These are phyloP conservation scores for Xerus rutilus DNA, from an alignment of 2,797 vertebrate genomes.

Conservation along the genomic window DNA sequence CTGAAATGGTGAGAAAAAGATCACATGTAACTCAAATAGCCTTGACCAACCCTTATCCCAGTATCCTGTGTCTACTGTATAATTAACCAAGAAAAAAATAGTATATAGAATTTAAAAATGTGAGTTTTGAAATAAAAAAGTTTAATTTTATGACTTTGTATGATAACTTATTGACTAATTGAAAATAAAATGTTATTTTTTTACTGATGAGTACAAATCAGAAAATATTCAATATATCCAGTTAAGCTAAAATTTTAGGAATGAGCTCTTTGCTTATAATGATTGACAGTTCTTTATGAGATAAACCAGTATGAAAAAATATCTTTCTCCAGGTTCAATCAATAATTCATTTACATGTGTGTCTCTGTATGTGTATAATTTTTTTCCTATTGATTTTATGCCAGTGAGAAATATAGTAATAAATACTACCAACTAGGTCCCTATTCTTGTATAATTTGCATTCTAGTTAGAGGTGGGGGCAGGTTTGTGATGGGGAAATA, in stretches of 20 bases:
- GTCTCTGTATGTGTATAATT: neutral
- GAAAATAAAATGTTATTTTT: neutral
- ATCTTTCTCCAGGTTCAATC: neutral
- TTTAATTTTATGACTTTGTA: conserved; percentile 9
- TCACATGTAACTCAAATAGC: neutral
- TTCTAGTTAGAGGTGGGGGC: neutral
- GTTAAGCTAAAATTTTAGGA: neutral
- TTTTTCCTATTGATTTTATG: neutral
- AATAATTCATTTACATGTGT: neutral
- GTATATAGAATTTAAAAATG: neutral
- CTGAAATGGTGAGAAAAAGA: neutral
- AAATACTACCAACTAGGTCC: neutral
- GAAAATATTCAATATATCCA: neutral
- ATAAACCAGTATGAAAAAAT: neutral
- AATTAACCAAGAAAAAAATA: neutral
- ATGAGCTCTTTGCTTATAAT: neutral
- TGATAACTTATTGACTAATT: neutral
- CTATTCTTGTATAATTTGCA: neutral
- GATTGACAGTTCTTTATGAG: neutral
- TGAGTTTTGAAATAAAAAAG: neutral
- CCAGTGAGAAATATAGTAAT: neutral
- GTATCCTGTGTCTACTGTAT: neutral
- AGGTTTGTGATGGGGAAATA: neutral
- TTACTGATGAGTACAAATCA: neutral
- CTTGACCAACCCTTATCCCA: neutral